Conservation (phyloP, 2,113 vertebrate genomes). For the Sigmodon hispidus region DNA sequence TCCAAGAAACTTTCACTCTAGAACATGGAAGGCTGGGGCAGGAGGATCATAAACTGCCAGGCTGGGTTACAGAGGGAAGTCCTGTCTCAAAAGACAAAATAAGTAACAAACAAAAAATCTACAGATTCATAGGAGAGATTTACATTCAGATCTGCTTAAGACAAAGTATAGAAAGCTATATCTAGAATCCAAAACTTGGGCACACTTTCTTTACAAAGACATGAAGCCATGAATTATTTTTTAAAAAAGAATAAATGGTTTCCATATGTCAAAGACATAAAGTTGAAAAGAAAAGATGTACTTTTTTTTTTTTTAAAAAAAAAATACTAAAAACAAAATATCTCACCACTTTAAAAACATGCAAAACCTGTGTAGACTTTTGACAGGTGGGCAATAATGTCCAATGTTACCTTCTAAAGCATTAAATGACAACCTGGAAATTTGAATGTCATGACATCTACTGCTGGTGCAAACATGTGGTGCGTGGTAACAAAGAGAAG, state of each 20-base stretch:
- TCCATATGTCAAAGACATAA: background rate
- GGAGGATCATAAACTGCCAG: background rate
- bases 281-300: conserved; percentile 1
- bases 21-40: background rate
- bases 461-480: background rate
- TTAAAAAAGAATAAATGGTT: background rate
- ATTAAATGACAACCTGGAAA: background rate
- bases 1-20: background rate
- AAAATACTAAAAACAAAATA: background rate
- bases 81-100: background rate
- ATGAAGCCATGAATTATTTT: background rate
- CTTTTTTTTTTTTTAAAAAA: background rate
- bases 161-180: background rate
- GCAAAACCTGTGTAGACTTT: background rate
- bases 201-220: background rate
- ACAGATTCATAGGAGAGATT: background rate
- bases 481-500: background rate
- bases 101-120: background rate
- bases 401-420: background rate
- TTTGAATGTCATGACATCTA: background rate
- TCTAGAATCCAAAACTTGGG: background rate
- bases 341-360: background rate
- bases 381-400: background rate
- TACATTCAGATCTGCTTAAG: background rate
- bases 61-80: no score